These are phyloP conservation scores for Artemia sinica DNA, from an alignment of 2,888 invertebrate genomes.

Conservation along the genomic window DNA sequence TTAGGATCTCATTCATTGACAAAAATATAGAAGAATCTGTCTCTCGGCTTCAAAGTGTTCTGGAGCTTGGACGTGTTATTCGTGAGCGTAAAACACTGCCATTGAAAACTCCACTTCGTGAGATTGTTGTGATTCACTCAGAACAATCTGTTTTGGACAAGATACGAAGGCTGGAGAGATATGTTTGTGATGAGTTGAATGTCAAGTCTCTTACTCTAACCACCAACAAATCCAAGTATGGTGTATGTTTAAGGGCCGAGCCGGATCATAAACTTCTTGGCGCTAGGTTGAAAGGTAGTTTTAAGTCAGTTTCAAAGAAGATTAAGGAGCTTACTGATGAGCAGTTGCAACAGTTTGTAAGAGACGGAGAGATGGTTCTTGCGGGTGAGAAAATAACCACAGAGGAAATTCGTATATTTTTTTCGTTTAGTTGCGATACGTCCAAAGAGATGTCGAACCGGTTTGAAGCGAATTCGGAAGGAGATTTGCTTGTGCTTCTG, in stretches of 20 bases:
- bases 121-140: constrained; percentile 84
- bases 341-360: constrained; percentile 56
- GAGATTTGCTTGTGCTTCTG: constrained; percentile 69
- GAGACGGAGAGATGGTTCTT: constrained; percentile 50
- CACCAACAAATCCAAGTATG: constrained; percentile 77
- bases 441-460: constrained; percentile 44
- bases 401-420: constrained; percentile 64
- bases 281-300: constrained; percentile 58
- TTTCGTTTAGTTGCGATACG: constrained; percentile 46
- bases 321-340: constrained; percentile 57
- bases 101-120: constrained; percentile 85
- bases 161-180: constrained; percentile 56
- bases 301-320: constrained; percentile 64
- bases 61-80: constrained; percentile 79
- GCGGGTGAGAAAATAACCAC: constrained; percentile 46
- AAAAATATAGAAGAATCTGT: constrained; percentile 73
- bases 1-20: constrained; percentile 50
- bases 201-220: constrained; percentile 65
- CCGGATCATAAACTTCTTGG: constrained; percentile 87
- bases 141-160: constrained; percentile 58
- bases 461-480: constrained; percentile 79
- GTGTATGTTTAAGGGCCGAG: constrained; percentile 74
- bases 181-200: constrained; percentile 83
- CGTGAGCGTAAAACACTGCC: constrained; percentile 85
- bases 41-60: constrained; percentile 77